These are phyloP conservation scores for Pardosa pseudoannulata DNA, from an alignment of 2,888 invertebrate species.

Conservation along the genomic window DNA sequence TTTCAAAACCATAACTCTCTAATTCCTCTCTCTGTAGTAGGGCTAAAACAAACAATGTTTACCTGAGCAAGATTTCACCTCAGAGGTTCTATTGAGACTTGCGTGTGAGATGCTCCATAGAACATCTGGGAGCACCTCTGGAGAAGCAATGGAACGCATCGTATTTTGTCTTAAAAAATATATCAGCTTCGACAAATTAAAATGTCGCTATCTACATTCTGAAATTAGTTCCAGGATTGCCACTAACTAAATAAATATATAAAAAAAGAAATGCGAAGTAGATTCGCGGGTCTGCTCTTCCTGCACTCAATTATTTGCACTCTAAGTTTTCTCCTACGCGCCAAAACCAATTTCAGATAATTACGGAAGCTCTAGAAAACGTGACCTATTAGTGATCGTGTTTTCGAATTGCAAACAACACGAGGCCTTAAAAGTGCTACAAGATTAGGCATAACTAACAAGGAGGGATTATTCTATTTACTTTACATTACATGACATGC, in stretches of 20 bases:
- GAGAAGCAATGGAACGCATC: too few species aligned
- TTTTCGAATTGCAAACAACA: slow-evolving; percentile 55
- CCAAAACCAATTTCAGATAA: slow-evolving; percentile 58
- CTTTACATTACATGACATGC: slow-evolving; percentile 36
- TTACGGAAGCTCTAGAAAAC: slow-evolving; percentile 62
- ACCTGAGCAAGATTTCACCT: too few species aligned
- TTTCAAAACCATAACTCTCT: too few species aligned
- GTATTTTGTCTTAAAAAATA: not conserved
- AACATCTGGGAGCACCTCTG: too few species aligned
- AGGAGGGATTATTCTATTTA: slow-evolving; percentile 34
- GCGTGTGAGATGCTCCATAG: too few species aligned
- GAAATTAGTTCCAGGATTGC: slow-evolving; percentile 9
- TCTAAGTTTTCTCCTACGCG: slow-evolving; percentile 49
- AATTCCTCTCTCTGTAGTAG: too few species aligned
- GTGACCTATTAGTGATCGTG: slow-evolving; percentile 64
- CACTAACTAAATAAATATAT: slow-evolving; percentile 1
- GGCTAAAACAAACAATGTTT: too few species aligned
- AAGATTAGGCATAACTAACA: slow-evolving; percentile 47
- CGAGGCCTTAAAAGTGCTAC: slow-evolving; percentile 56
- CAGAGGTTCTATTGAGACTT: too few species aligned
- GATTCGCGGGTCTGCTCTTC: slow-evolving; percentile 12
- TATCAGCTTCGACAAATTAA: not conserved
- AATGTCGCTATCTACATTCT: not conserved
- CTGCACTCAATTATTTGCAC: slow-evolving; percentile 41
- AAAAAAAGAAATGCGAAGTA: not conserved